phyloP scores from a whole-genome alignment of 1,140 invertebrate species.

The Zaprionus taronus region DNA sequence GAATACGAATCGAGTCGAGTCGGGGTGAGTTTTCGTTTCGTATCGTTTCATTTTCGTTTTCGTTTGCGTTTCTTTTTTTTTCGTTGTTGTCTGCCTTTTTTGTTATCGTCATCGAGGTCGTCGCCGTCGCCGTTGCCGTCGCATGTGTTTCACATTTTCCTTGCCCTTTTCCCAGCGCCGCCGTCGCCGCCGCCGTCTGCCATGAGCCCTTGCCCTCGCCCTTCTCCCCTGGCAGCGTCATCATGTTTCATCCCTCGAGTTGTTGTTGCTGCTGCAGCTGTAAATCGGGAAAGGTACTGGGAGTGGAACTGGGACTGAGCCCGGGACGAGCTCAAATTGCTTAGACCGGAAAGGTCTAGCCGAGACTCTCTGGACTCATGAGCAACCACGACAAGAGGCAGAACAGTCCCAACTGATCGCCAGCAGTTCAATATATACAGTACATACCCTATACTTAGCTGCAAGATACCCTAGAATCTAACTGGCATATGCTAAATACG shows the following conservation, averaged over 20 bases:
- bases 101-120: conserved; percentile 77
- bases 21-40: conserved; percentile 72
- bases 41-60: conserved; percentile 54
- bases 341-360: neutral
- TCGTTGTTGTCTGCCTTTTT: conserved; percentile 13
- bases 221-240: conserved; percentile 19
- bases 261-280: conserved; percentile 1
- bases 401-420: neutral
- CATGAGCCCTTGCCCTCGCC: conserved; percentile 14
- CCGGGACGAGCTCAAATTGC: no score
- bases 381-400: no score
- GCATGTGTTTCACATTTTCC: conserved; percentile 82
- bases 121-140: conserved; percentile 50
- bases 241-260: conserved; percentile 4
- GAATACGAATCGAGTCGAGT: conserved; percentile 44
- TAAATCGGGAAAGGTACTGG: conserved; percentile 61
- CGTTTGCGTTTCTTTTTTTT: conserved; percentile 37
- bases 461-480: neutral
- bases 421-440: neutral
- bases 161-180: conserved; percentile 54
- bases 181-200: conserved; percentile 6
- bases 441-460: neutral
- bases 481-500: neutral
- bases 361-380: neutral
- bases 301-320: neutral